Conservation (phyloP, 2,888 invertebrate genomes). For the Sphecodes monilicornis region DNA sequence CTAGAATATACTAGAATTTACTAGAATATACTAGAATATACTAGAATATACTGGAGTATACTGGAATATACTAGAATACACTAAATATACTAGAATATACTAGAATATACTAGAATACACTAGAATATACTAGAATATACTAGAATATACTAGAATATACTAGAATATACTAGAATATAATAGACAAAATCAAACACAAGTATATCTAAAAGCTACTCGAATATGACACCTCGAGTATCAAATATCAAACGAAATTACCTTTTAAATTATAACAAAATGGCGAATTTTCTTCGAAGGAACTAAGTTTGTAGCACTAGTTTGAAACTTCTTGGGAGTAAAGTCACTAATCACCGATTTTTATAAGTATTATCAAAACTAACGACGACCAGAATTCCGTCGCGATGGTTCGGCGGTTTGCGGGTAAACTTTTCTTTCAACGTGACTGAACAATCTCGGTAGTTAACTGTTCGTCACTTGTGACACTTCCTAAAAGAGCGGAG, state of each 20-base stretch:
- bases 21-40: no score
- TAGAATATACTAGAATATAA: no score
- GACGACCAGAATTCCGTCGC: background rate
- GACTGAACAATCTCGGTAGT: slow-evolving; percentile 29
- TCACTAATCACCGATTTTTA: background rate
- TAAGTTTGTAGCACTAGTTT: background rate
- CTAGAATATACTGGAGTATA: no score
- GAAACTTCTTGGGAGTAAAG: background rate
- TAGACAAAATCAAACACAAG: no score
- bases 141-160: no score
- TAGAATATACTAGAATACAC: no score
- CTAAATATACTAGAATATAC: no score
- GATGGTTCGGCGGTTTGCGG: background rate
- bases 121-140: no score
- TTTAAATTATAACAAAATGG: background rate
- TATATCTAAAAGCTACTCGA: no score
- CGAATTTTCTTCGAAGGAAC: background rate
- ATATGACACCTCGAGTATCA: background rate
- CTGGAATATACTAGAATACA: no score
- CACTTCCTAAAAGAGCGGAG: slow-evolving; percentile 20
- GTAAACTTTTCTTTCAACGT: slow-evolving; percentile 19
- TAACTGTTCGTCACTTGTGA: slow-evolving; percentile 25
- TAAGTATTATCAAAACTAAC: background rate
- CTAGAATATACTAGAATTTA: no score
- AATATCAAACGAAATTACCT: background rate